phyloP scores from a whole-genome alignment of 2,797 vertebrate species.

The Picus viridis region DNA sequence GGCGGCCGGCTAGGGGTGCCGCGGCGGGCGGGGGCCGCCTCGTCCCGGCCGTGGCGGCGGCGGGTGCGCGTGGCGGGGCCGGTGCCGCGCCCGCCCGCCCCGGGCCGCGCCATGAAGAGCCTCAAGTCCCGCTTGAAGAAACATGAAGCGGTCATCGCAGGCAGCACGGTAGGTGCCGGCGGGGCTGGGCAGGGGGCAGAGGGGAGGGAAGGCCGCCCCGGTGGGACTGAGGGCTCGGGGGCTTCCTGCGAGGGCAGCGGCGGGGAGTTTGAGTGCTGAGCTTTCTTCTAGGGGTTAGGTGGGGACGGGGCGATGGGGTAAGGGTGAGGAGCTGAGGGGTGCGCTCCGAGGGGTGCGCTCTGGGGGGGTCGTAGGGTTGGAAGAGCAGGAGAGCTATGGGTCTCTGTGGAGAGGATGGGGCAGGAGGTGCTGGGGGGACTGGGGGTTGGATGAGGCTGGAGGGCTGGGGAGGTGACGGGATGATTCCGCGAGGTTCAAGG shows the following conservation, averaged over 20 bases:
- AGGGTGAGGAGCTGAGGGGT: background rate
- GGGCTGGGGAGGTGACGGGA: too few relatives aligned
- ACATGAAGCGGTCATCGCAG: conserved; percentile 63
- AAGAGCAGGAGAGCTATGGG: background rate
- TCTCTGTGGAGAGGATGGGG: background rate
- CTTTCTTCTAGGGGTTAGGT: too few relatives aligned
- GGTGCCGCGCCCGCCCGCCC: background rate
- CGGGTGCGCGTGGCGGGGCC: background rate
- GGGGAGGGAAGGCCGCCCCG: too few relatives aligned
- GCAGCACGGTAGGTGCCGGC: conserved; percentile 55
- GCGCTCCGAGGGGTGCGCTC: background rate
- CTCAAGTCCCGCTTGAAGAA: conserved; percentile 76
- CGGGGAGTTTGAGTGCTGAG: background rate
- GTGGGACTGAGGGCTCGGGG: too few relatives aligned
- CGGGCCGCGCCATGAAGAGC: conserved; percentile 73
- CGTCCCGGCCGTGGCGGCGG: background rate
- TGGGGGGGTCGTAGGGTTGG: background rate
- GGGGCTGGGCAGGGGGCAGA: background rate
- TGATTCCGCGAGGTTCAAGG: too few relatives aligned
- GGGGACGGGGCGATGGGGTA: background rate
- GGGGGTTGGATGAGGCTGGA: too few relatives aligned
- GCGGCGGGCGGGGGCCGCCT: background rate
- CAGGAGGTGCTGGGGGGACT: background rate
- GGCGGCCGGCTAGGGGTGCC: background rate
- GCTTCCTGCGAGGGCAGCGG: background rate